Base-by-base conservation (phyloP, 2,797 vertebrate genomes). In the Mus spretus region DNA sequence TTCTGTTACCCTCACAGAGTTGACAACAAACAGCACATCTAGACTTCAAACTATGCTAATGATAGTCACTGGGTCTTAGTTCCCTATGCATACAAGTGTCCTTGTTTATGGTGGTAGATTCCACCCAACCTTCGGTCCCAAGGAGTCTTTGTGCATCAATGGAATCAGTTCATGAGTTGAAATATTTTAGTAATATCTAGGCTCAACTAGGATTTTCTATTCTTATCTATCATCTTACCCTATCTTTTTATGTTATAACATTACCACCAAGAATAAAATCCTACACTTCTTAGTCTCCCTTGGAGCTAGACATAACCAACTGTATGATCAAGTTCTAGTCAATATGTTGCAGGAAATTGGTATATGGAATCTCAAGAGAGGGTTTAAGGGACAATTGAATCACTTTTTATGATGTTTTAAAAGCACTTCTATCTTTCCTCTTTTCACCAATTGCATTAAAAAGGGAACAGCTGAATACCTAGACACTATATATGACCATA, bases 201-300 rank as follows among this genome's bases (percentile, higher is more conserved):
- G 1, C 53, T 92, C 55, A 34, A 15, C 31, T 81, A 65, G 12
- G 57, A 59, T 79, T 63, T 81, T 82, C 44, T 1, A 82, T 24
- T 88, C 28, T 74, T 89, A 1, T 4, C 65, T 10, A 44, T 13
- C 2, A 37, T 75, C 47, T 59, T 78, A 47, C 2, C 22, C 12
- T 24, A 28, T 6, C 44, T 6, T 53, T 93, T 81, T 85, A 79
- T 14, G 26, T 92, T 91, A 28, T 10, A 84, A 82, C 3, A 28
- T 2, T 37, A 40, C 31, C 37, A 80, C 75, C 15, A 77, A 96
- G 14, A 94, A 83, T 47, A 59, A 83, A 96, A 90, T 2, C 2
- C 24, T 67, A 10, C 1, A 91, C n/a, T 80, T 80, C 53, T 77
- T 70, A 53, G 91, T 63, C 6, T 70, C 7, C 65, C 1, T 67